Conservation (phyloP, 2,797 vertebrate genomes). For the Enteromius viviparus region DNA sequence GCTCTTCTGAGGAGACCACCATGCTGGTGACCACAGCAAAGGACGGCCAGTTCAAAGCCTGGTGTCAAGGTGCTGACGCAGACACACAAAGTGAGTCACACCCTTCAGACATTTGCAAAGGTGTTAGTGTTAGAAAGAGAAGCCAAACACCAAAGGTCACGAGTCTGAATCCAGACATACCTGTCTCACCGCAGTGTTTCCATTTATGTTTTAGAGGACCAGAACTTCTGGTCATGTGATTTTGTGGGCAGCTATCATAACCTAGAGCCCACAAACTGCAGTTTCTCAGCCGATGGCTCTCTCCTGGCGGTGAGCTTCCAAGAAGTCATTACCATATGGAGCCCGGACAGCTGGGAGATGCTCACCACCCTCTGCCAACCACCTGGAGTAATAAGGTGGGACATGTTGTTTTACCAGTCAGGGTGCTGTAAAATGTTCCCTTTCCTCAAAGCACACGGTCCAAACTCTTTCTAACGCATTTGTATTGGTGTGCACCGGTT, state of each 20-base stretch:
- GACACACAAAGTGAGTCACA: constrained; percentile 81
- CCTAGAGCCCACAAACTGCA: constrained; percentile 84
- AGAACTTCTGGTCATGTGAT: constrained; percentile 90
- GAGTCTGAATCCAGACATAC: constrained; percentile 24
- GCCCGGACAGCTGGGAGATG: constrained; percentile 87
- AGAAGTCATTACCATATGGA: constrained; percentile 91
- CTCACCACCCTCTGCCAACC: constrained; percentile 92
- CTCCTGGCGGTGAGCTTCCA: constrained; percentile 90
- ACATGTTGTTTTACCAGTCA: neutral
- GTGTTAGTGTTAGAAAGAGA: constrained; percentile 33
- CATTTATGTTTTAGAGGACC: constrained; percentile 68
- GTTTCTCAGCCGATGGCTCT: constrained; percentile 93
- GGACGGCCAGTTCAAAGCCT: constrained; percentile 92
- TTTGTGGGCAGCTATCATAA: constrained; percentile 91
- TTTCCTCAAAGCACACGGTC: neutral
- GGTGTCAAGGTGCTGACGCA: constrained; percentile 79
- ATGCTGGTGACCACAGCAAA: constrained; percentile 85
- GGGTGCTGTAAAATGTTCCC: neutral
- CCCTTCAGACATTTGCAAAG: neutral
- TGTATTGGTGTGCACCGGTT: neutral
- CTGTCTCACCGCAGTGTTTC: constrained; percentile 12
- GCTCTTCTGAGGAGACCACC: constrained; percentile 70
- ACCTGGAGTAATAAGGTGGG: constrained; percentile 87
- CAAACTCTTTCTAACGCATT: neutral
- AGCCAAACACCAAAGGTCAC: neutral